A percentile compares a stretch with the other conserved stretches of the same genome.
These are phyloP conservation scores for Troides oblongomaculatus DNA, from an alignment of 2,888 invertebrate species.

Conservation along the genomic window DNA sequence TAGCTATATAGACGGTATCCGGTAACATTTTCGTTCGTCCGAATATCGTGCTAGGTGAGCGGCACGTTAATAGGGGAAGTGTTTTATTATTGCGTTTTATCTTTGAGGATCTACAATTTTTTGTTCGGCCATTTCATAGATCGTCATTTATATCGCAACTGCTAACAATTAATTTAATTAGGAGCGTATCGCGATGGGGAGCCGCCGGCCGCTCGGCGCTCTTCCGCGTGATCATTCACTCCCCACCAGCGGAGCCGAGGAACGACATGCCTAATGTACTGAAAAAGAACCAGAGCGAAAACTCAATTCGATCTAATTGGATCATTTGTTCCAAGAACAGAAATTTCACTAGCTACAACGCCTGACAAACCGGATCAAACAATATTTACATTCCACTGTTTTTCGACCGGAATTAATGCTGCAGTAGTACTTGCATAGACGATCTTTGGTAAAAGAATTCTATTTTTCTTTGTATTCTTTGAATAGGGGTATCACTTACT, in stretches of 20 bases:
- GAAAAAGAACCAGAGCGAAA: constrained; percentile 25
- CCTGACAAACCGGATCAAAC: no score
- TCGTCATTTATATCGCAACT: constrained; percentile 76
- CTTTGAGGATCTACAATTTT: constrained; percentile 65
- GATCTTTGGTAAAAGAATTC: no score
- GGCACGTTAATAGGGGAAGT: constrained; percentile 59
- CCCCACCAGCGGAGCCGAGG: constrained; percentile 49
- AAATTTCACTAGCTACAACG: no score
- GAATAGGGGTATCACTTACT: no score
- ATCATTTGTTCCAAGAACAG: no score
- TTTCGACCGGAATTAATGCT: no score
- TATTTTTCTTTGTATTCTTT: no score
- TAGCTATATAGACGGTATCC: no score
- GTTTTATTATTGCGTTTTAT: constrained; percentile 76
- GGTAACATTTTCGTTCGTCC: no score
- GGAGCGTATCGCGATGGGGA: constrained; percentile 62
- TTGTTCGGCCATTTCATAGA: constrained; percentile 58
- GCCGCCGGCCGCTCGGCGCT: constrained; percentile 43
- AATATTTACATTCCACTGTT: no score
- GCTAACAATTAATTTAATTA: constrained; percentile 78
- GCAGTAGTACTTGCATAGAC: no score
- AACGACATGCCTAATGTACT: constrained; percentile 37
- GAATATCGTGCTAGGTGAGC: constrained; percentile 32
- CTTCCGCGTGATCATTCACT: constrained; percentile 63
- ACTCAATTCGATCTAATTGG: no score